Base-by-base conservation (phyloP, 1,140 invertebrate genomes). In the Drosophila paulistorum region DNA sequence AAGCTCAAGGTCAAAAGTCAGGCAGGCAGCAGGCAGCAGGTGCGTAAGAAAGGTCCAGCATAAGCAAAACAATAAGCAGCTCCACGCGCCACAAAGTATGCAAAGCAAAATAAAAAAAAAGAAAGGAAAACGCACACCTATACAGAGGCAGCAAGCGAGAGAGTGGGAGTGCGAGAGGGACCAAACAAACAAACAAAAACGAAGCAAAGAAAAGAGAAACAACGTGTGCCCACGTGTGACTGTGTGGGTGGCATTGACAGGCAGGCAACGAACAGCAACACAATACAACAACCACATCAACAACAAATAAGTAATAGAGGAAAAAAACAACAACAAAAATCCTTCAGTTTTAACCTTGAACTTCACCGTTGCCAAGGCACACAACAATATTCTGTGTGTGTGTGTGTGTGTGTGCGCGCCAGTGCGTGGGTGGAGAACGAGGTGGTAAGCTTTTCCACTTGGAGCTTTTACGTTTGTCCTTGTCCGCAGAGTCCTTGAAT, bases 331-430 rank as follows among this genome's bases (percentile, higher is more conserved):
- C 37, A 37, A 37, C 45, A 59, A 60, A 39, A 79, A 79, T 77
- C 77, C 77, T 74, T 80, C 75, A 75, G 78, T 69, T 84, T 81
- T 89, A 89, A 89, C 84, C 84, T 89, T 89, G 84, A 89, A 89
- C 84, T 89, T 89, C 84, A 89, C 74, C 83, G 82, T 82, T 86
- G 75, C 71, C 65, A 79, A 82, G 82, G 83, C 83, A 74, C 48
- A 42, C 63, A 62, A 71, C 61, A 51, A 51, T 51, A 23, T 51
- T 51, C 0, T 23, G 6, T 30, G 45, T 11, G 45, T 51, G 45
- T 51, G 45, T 51, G 45, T 51, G 45, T 51, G 45, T 51, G 45
- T 51, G 45, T 51, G 45, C 23, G 45, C 7, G 45, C 17, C 17
- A 10, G 9, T 51, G 37, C 1, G 45, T 51, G 45, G 45, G 45